These are phyloP conservation scores for Coregonus sp. DNA, from an alignment of 2,797 vertebrate genomes.

Conservation along the genomic window DNA sequence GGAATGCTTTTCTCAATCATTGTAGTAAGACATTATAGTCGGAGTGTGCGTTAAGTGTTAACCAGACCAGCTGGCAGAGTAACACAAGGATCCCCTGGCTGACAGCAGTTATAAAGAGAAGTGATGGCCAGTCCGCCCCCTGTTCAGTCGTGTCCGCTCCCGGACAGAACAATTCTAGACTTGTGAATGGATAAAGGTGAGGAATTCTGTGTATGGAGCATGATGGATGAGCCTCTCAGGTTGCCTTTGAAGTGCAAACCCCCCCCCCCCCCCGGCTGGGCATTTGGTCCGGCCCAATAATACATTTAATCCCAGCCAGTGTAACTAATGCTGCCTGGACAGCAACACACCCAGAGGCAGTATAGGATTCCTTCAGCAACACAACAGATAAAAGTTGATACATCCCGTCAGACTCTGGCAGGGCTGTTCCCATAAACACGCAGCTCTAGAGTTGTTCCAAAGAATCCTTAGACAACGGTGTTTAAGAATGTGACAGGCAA, in stretches of 20 bases:
- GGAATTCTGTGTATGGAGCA: slow-evolving; percentile 20
- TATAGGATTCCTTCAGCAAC: not conserved
- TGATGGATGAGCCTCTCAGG: slow-evolving; percentile 37
- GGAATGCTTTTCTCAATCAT: no score
- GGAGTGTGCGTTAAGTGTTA: no score
- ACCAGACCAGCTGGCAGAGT: no score
- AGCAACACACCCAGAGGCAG: slow-evolving; percentile 5
- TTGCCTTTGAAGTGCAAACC: slow-evolving; percentile 48
- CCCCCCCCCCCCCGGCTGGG: slow-evolving; percentile 22
- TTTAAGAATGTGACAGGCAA: not conserved
- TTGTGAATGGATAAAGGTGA: slow-evolving; percentile 26
- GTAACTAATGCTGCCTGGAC: slow-evolving; percentile 18
- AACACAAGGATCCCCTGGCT: no score
- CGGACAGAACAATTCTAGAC: slow-evolving; percentile 1
- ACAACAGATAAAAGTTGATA: slow-evolving; percentile 37
- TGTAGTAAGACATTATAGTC: no score
- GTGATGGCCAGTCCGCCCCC: not conserved
- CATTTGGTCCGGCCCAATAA: slow-evolving; percentile 23
- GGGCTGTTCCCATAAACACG: not conserved
- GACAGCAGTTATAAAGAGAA: not conserved
- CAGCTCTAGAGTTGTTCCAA: not conserved
- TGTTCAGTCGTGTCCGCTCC: not conserved
- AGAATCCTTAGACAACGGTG: not conserved
- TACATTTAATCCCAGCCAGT: slow-evolving; percentile 41
- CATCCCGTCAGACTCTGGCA: no score